phyloP scores from a whole-genome alignment of 2,113 vertebrate species.

The Chascanopsetta lugubris region DNA sequence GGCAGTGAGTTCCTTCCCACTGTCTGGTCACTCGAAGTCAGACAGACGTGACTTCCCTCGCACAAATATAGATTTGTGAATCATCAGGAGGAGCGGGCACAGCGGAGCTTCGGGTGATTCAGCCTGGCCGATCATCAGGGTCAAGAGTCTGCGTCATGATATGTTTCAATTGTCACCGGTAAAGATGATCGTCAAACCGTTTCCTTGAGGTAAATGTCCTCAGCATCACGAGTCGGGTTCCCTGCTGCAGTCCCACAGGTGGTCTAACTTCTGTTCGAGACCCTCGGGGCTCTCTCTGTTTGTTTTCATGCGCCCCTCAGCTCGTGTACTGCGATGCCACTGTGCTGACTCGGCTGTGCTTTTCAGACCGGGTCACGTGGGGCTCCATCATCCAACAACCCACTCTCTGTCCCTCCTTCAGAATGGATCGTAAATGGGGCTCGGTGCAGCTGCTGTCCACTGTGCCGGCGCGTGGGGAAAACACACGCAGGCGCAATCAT shows the following conservation, averaged over 20 bases:
- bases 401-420: constrained; percentile 31
- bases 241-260: no score
- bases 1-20: neutral
- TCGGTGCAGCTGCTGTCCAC: constrained; percentile 3
- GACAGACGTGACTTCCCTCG: constrained; percentile 28
- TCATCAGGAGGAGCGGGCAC: neutral
- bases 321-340: constrained; percentile 7
- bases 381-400: constrained; percentile 26
- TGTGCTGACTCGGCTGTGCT: neutral
- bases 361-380: neutral
- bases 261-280: no score
- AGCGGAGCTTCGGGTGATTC: neutral
- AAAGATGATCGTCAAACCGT: no score
- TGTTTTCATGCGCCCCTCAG: neutral
- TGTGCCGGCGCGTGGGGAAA: constrained; percentile 10
- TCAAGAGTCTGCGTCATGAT: no score
- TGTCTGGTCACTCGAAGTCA: constrained; percentile 33
- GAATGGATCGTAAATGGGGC: constrained; percentile 32
- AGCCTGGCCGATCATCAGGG: neutral
- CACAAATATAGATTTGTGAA: constrained; percentile 35
- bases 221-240: no score
- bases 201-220: no score
- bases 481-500: constrained; percentile 25
- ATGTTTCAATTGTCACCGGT: no score
- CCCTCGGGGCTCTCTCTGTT: no score